Conservation (phyloP, 2,888 invertebrate genomes). For the Drosophila cognata region DNA sequence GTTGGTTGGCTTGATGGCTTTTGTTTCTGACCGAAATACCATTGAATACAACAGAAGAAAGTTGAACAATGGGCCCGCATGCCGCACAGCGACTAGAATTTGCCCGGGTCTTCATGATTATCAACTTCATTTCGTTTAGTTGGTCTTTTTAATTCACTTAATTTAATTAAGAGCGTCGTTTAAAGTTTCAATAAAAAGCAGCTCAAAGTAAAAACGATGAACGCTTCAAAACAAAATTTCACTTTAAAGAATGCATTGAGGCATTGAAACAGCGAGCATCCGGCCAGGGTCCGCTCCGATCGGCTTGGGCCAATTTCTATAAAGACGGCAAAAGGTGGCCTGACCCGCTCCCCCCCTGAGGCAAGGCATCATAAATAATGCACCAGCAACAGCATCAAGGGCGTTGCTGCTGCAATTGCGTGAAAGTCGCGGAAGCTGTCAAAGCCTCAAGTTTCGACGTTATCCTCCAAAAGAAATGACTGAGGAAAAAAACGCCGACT, state of each 20-base stretch:
- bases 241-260: slow-evolving; percentile 76
- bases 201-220: slow-evolving; percentile 17
- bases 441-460: slow-evolving; percentile 38
- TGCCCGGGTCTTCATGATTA: slow-evolving; percentile 54
- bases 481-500: slow-evolving; percentile 12
- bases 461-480: slow-evolving; percentile 59
- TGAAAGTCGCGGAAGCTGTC: slow-evolving; percentile 77
- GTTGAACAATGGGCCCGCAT: slow-evolving; percentile 58
- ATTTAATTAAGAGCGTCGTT: slow-evolving; percentile 72
- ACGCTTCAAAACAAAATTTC: slow-evolving; percentile 53
- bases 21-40: slow-evolving; percentile 76
- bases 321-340: slow-evolving; percentile 20
- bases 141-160: slow-evolving; percentile 71
- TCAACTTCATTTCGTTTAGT: slow-evolving; percentile 57
- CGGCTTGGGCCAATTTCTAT: slow-evolving; percentile 28
- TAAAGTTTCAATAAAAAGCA: slow-evolving; percentile 53
- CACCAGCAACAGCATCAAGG: slow-evolving; percentile 52
- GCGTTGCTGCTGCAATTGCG: slow-evolving; percentile 63
- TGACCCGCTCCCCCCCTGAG: slow-evolving; percentile 6
- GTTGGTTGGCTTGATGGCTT: slow-evolving; percentile 26
- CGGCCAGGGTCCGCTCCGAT: slow-evolving; percentile 25
- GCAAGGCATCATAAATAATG: slow-evolving; percentile 59
- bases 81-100: slow-evolving; percentile 45
- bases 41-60: slow-evolving; percentile 77
- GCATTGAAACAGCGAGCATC: slow-evolving; percentile 48